phyloP scores from a whole-genome alignment of 2,113 vertebrate genomes.

The Lycocorax pyrrhopterus region DNA sequence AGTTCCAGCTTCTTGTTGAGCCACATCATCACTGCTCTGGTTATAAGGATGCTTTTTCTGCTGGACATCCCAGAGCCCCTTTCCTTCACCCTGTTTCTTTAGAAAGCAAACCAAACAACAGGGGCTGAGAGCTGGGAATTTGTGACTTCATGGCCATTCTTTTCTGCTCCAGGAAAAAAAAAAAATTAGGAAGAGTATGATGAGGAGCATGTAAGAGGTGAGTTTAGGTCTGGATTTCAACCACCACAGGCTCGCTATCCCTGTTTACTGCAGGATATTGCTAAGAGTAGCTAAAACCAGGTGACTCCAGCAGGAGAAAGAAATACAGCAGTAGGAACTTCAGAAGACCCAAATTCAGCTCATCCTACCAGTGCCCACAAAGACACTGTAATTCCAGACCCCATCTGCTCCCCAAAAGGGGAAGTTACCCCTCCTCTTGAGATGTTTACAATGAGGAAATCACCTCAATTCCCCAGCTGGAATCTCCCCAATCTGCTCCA shows the following conservation, averaged over 20 bases:
- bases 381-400: not conserved
- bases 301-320: not conserved
- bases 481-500: not conserved
- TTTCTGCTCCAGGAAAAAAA: not conserved
- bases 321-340: not conserved
- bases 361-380: not conserved
- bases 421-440: not conserved
- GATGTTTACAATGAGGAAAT: not conserved
- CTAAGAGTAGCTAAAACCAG: not conserved
- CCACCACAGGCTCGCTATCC: not conserved
- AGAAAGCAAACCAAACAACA: not conserved
- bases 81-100: not conserved
- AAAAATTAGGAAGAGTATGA: not conserved
- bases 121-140: not conserved
- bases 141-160: not conserved
- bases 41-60: not conserved
- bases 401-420: not conserved
- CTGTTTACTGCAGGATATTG: not conserved
- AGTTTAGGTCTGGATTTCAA: not conserved
- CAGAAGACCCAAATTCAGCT: not conserved
- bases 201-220: not conserved
- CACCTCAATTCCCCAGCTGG: not conserved
- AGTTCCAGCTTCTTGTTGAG: not conserved
- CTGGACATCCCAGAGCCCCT: not conserved
- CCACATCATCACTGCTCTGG: not conserved